Base-by-base conservation (phyloP, 2,888 invertebrate species). In the Cosmia pyralina region DNA sequence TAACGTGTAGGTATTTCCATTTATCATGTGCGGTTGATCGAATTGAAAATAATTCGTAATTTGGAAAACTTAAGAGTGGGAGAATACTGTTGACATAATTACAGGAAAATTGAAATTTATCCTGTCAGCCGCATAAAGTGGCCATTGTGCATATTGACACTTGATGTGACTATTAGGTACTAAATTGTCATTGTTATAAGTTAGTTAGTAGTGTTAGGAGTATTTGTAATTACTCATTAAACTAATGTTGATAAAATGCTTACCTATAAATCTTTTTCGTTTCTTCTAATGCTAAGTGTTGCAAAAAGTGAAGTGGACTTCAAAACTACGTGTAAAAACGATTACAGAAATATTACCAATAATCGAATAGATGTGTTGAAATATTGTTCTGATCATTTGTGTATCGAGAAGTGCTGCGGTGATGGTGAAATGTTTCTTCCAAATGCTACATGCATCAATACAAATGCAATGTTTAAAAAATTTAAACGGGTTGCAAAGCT, bases 361-460 rank as follows among this genome's bases (percentile, higher is more conserved):
- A 55, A 7, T 11, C 19, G 1, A 34, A 65, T 81, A 0, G 13
- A 69, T 57, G 46, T 81, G 1, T 3, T 2, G 1, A 34, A 64
- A 41, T 48, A 69, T 19, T 78, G 78, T 62, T 28, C 64, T 2
- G n/a, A 34, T 52, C 34, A 48, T 46, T 28, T 60, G 10, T 78
- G 77, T n/a, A 22, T 78, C 11, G 53, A 69, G 4, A 78, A 78
- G 44, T 78, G 78, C 41, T 78, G 78, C 48, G 10, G 6, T 0
- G 41, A 53, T 0, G 65, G 34, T 11, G 64, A 81, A 81, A 55
- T 65, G n/a, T 34, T 78, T 17, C 0, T 1, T 13, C 44, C 34
- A 0, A n/a, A 4, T 1, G 17, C 34, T 13, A 3, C 0, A 2
- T 78, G 78, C 28, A 0, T 0, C 6, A 46, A 79, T 17, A 72